Evolutionary conservation across 2,797 vertebrate species (phyloP), one percentile per base, ranked within the genome.

Genomic region (Argya squamiceps): DNA sequence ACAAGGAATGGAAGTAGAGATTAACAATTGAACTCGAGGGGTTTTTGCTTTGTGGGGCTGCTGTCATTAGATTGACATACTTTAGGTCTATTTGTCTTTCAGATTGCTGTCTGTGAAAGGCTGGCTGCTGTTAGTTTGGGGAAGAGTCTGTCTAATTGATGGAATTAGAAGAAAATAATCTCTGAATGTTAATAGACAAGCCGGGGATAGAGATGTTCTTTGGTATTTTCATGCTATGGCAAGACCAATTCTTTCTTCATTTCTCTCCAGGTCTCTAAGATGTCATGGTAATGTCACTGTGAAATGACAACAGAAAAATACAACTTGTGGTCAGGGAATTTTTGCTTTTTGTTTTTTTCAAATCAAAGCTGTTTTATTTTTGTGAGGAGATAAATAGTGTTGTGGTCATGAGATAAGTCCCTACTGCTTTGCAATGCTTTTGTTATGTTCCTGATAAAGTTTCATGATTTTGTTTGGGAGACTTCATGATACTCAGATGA

Each of bases 391-490:
- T 84, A 62, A 55, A 46, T 24, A 76, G 23, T 3, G 9, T 69
- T 93, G 60, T 6, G 4, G 68, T 85, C 19, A 8, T 76, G 70
- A 75, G 68, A 6, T 79, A 88, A 60, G 32, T 85, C 56, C 36
- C 62, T 37, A 32, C 21, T 41, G 49, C 55, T 82, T 70, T 50
- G 32, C 46, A 29, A 3, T 81, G 60, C 58, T 88, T 90, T 67
- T 85, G 30, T 50, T 84, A 34, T 19, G 37, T 53, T 88, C 24
- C 30, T 64, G 37, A n/a, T 78, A 21, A 62, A 84, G 62, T 80
- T 89, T 93, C 64, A 43, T 89, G 89, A 64, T 74, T 96, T 92
- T 88, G 52, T 58, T 65, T 92, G 80, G 47, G 70, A 87, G 41
- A 16, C 46, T 85, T 67, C 17, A 17, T 71, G 76, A 65, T 84